These are phyloP conservation scores for Pipra filicauda DNA, from an alignment of 2,113 vertebrate genomes.

Conservation along the genomic window DNA sequence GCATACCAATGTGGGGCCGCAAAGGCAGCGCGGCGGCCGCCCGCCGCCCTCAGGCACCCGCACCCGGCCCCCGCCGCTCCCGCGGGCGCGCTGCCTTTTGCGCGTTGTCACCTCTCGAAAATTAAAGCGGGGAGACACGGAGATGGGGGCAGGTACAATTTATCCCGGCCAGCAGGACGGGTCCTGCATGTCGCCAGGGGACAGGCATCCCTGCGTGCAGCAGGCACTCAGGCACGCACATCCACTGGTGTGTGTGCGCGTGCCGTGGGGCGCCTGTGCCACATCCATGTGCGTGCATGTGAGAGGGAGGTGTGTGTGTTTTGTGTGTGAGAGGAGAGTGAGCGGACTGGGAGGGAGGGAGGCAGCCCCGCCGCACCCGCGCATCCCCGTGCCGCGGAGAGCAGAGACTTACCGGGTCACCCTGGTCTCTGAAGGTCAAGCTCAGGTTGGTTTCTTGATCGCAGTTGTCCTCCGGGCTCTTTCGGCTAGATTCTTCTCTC, in stretches of 20 bases:
- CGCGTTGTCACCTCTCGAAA: neutral
- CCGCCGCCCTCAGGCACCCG: neutral
- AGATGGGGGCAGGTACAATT: neutral
- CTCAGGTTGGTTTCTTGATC: constrained; percentile 34
- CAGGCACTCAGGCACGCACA: neutral
- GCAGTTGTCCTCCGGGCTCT: constrained; percentile 5
- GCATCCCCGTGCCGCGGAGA: neutral
- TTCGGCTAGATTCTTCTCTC: neutral
- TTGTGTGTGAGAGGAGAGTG: neutral
- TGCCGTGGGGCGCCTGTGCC: neutral
- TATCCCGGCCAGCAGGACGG: neutral
- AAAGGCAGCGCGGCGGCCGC: neutral
- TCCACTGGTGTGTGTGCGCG: neutral
- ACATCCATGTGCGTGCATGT: neutral
- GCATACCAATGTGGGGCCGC: constrained; percentile 56
- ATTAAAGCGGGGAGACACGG: neutral
- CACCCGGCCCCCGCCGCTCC: neutral
- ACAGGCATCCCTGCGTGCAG: neutral
- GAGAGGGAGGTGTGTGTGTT: neutral
- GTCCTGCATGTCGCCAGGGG: neutral
- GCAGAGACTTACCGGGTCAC: constrained; percentile 65
- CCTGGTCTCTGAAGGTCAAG: constrained; percentile 72
- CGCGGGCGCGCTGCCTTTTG: neutral
- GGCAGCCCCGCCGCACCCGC: neutral
- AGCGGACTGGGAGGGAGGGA: neutral